Evolutionary conservation across 2,113 vertebrate genomes (phyloP), one percentile per base, ranked within the genome.

Genomic region (Zosterops japonicus): DNA sequence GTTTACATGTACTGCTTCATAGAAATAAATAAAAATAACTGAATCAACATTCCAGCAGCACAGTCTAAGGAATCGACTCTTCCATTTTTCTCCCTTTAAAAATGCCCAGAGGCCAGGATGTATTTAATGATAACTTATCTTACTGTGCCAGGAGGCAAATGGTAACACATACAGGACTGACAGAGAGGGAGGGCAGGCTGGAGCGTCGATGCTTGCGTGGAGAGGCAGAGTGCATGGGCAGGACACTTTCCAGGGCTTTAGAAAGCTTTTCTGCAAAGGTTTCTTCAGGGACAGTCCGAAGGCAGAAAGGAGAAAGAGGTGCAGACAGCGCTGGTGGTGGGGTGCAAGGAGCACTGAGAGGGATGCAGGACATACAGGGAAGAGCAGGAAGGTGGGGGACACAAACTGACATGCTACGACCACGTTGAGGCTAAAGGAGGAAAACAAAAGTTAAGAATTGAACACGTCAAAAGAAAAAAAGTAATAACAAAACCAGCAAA

Each of bases 361-460:
- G 98, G 98, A 98, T 97, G 98, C 97, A 91, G 94, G 98, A 98
- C 95, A 97, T 82, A 98, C 94, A 98, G 96, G 98, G 94, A 93
- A 97, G 97, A 96, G 98, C 97, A 97, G 98, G 98, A 97, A 98
- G 98, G 97, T 98, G 98, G 96, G 99, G 98, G 74, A 99, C 98
- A 98, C 99, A 99, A 98, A 99, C 97, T 82, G 98, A 99, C 99
- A 99, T 99, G 99, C 99, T 99, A 99, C 98, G 98, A 98, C 98
- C 98, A 98, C 98, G 98, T 96, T 97, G 98, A 98, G 92, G 98
- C 98, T 98, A 97, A 98, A 97, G 96, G 95, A 96, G 91, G 97
- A 98, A 98, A 98, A 95, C 98, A 98, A 98, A 97, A 98, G 93
- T 91, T 89, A 95, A 97, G 92, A 98, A 93, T 95, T 97, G 97